phyloP scores from a whole-genome alignment of 2,113 vertebrate species.

The Heliornis fulica region DNA sequence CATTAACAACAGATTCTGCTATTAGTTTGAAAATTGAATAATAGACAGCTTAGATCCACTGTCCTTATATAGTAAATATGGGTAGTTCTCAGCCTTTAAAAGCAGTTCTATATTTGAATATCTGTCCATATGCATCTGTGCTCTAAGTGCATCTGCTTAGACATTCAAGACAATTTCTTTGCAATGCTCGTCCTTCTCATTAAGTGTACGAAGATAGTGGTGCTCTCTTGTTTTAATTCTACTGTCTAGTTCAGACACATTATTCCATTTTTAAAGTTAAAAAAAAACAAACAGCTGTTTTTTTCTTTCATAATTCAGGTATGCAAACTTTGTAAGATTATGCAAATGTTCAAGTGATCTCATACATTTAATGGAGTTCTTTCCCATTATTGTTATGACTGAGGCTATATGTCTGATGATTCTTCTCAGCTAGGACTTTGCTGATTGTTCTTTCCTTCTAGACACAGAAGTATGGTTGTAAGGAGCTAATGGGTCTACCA shows the following conservation, averaged over 20 bases:
- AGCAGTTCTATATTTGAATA: not conserved
- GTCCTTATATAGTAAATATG: not conserved
- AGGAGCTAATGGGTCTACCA: not conserved
- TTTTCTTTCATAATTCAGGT: not conserved
- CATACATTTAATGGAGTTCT: not conserved
- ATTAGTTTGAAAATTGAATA: not conserved
- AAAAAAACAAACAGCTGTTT: not conserved
- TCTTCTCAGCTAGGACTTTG: not conserved
- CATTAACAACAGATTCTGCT: slow-evolving; percentile 23
- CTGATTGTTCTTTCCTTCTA: not conserved
- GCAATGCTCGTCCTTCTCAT: not conserved
- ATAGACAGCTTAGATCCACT: not conserved
- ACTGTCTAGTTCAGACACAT: not conserved
- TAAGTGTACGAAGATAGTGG: not conserved
- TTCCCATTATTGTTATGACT: not conserved
- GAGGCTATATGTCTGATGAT: not conserved
- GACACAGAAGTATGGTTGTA: not conserved
- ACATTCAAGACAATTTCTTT: not conserved
- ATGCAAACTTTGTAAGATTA: not conserved
- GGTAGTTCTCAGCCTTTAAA: not conserved
- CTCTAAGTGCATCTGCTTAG: not conserved
- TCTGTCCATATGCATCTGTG: not conserved
- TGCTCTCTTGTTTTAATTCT: not conserved
- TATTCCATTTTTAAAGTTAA: not conserved
- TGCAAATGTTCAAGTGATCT: not conserved